Conservation (phyloP, 2,888 invertebrate genomes). For the Gastracanthus pulcherrimus region DNA sequence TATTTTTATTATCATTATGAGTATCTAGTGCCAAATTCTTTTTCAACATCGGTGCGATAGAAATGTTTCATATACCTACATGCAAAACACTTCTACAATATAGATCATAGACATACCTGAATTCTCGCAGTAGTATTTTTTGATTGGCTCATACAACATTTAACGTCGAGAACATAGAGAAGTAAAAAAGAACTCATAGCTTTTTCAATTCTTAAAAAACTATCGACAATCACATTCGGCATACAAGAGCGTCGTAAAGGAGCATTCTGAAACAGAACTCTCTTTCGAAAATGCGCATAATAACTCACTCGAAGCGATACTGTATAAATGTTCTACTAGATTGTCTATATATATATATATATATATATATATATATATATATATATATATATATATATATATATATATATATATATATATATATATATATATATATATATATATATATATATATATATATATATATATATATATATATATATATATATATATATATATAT, state of each 20-base stretch:
- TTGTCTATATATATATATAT: no score
- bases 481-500: no score
- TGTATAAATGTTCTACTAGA: conserved; percentile 9
- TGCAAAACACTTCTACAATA: background rate
- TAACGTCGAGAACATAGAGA: no score
- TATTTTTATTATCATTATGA: background rate
- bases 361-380: no score
- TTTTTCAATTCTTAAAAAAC: conserved; percentile 13
- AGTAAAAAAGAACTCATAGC: background rate
- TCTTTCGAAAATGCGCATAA: background rate
- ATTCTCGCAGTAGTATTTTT: background rate
- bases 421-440: no score
- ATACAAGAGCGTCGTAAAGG: background rate
- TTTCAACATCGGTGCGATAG: background rate
- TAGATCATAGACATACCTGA: background rate
- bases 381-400: no score
- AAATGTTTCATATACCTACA: conserved; percentile 6
- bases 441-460: no score
- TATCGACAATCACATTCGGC: conserved; percentile 24
- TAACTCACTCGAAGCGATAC: background rate
- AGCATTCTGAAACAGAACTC: background rate
- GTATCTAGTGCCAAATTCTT: conserved; percentile 3
- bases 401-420: no score
- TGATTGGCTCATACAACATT: background rate
- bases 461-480: no score